Evolutionary conservation across 1,140 invertebrate genomes (phyloP).

Genomic region (Tetragnatha versicolor): DNA sequence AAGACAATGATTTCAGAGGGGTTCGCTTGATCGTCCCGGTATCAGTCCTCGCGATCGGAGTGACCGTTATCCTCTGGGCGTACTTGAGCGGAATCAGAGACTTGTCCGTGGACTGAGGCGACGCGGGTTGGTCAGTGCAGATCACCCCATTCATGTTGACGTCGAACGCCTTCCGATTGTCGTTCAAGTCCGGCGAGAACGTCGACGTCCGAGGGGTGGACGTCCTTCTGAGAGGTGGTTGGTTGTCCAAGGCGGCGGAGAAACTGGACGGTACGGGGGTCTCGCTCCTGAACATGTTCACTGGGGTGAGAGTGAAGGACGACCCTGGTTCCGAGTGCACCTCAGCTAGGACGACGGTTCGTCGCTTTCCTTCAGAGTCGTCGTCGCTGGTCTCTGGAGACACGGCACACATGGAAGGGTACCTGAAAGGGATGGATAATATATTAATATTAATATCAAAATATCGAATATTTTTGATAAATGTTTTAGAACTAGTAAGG

Average conservation of each 20-base stretch:
- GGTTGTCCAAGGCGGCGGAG: not conserved
- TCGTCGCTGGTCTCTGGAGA: constrained; percentile 84
- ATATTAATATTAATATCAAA: too few species aligned
- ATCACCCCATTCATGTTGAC: not conserved
- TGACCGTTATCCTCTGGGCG: constrained; percentile 57
- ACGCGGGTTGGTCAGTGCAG: not conserved
- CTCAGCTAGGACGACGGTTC: constrained; percentile 32
- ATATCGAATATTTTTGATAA: too few species aligned
- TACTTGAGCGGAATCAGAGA: constrained; percentile 44
- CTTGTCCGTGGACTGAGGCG: not conserved
- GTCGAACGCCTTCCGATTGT: not conserved
- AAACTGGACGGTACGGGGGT: constrained; percentile 42
- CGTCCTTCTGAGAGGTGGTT: not conserved
- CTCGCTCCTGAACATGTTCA: constrained; percentile 44
- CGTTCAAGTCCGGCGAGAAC: constrained; percentile 28
- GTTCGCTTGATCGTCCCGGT: constrained; percentile 28
- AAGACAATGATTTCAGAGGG: constrained; percentile 7
- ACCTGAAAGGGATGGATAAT: constrained; percentile 81
- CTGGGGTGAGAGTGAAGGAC: not conserved
- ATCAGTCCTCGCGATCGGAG: constrained; percentile 60
- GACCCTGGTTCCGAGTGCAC: not conserved
- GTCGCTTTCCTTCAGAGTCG: constrained; percentile 64
- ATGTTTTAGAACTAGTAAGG: too few species aligned
- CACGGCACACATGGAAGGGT: constrained; percentile 91
- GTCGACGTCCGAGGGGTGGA: constrained; percentile 22